Base-by-base conservation (phyloP, 2,797 vertebrate genomes). In the Sternotherus odoratus region DNA sequence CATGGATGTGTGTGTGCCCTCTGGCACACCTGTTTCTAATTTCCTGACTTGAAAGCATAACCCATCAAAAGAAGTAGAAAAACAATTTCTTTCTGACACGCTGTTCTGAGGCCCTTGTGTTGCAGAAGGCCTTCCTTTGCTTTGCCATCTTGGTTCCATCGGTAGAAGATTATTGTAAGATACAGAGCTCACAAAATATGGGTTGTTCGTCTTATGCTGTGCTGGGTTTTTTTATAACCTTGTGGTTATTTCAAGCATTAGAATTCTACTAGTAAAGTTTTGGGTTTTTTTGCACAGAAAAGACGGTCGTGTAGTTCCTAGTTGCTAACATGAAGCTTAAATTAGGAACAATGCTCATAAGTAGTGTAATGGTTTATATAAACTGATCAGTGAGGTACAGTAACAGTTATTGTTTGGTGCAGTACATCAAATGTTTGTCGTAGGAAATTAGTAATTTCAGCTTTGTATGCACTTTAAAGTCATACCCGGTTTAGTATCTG, bases 1-100 rank as follows among this genome's bases (percentile, higher is more conserved):
- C 98, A 97, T 98, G 98, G 98, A 98, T 98, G 98, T 99, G 92
- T 96, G 98, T 98, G 98, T 98, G 98, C 99, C 98, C 98, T 98
- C 95, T 98, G 98, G 98, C 98, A 98, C 99, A 99, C 99, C 99
- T 99, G 99, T 98, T 99, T 99, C 98, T 98, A 98, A 99, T 99
- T 99, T 99, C 98, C 98, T 98, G 97, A 99, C 99, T 99, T 99
- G 98, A 99, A 99, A 99, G 99, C 98, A 97, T 97, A 98, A 98
- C 98, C 98, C 98, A 99, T 99, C 98, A 99, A 99, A 99, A 99
- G 98, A 93, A 98, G 97, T 97, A 98, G 98, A 98, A 98, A 98
- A 99, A 98, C 98, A 99, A 98, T 99, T 99, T 99, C 98, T 98
- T 98, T 98, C 97, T 98, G 98, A 98, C 98, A 99, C 90, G 82